Evolutionary conservation across 2,113 vertebrate species (phyloP).

Genomic region (Ursus arctos): DNA sequence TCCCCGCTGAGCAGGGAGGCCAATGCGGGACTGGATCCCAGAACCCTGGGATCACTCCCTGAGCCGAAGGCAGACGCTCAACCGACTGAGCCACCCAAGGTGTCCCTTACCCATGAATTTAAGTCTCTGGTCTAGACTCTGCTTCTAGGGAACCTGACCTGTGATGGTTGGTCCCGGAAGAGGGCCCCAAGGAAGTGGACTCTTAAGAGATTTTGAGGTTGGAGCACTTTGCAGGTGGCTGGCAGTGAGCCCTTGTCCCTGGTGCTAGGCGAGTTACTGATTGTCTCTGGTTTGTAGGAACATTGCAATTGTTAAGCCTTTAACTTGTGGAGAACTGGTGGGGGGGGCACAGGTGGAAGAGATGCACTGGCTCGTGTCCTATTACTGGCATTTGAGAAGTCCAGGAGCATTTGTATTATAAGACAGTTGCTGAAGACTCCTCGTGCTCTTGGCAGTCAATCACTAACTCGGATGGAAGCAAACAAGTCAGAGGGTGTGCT

Average conservation of each 20-base stretch:
- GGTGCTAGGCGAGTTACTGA: not conserved
- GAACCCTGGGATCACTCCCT: not conserved
- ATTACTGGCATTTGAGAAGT: not conserved
- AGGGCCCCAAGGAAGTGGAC: not conserved
- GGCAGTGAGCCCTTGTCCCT: not conserved
- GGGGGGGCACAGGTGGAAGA: not conserved
- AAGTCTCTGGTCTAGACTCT: not conserved
- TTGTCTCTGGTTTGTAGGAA: not conserved
- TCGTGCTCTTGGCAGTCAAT: not conserved
- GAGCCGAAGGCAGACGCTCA: not conserved
- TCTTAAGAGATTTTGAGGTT: not conserved
- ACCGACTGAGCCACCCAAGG: not conserved
- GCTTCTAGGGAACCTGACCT: not conserved
- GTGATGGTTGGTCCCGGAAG: not conserved
- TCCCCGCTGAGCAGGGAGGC: not conserved
- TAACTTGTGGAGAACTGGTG: not conserved
- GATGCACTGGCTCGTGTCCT: not conserved
- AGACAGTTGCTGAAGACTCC: not conserved
- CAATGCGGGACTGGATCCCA: not conserved
- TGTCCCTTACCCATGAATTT: not conserved
- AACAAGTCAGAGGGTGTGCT: not conserved
- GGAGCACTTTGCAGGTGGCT: not conserved
- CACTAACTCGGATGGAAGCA: not conserved
- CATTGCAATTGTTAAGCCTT: not conserved
- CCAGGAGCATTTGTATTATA: not conserved